Conservation (phyloP, 2,888 invertebrate species). For the Melinopterus prodromus region DNA sequence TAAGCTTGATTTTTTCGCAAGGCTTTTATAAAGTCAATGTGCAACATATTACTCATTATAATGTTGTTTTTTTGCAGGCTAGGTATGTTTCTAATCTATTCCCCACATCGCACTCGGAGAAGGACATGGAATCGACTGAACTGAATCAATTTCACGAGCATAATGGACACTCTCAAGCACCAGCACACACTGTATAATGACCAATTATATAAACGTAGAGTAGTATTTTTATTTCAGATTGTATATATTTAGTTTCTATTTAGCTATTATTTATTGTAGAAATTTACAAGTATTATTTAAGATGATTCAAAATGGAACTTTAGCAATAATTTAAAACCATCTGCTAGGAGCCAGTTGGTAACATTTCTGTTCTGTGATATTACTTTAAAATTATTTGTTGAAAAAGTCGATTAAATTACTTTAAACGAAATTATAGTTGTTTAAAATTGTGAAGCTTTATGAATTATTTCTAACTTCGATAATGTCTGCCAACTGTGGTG, state of each 20-base stretch:
- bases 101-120: constrained; percentile 12
- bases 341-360: not conserved
- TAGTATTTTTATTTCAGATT: constrained; percentile 15
- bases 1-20: not conserved
- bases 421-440: not conserved
- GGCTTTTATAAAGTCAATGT: constrained; percentile 5
- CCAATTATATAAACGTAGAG: not conserved
- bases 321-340: not conserved
- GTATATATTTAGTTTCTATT: constrained; percentile 21
- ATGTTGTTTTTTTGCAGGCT: constrained; percentile 30
- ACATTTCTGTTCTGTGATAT: not conserved
- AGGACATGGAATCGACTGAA: constrained; percentile 29
- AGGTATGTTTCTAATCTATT: constrained; percentile 33
- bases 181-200: constrained; percentile 31
- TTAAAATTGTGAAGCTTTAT: not conserved
- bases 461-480: not conserved
- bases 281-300: constrained; percentile 24
- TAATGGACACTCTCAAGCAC: constrained; percentile 23
- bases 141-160: constrained; percentile 34
- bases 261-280: constrained; percentile 15
- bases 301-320: constrained; percentile 11
- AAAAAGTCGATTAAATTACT: not conserved
- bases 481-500: not conserved
- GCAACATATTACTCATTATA: constrained; percentile 11
- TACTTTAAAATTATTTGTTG: not conserved